Evolutionary conservation across 1,140 invertebrate species (phyloP).

Genomic region (Philaenus spumarius): DNA sequence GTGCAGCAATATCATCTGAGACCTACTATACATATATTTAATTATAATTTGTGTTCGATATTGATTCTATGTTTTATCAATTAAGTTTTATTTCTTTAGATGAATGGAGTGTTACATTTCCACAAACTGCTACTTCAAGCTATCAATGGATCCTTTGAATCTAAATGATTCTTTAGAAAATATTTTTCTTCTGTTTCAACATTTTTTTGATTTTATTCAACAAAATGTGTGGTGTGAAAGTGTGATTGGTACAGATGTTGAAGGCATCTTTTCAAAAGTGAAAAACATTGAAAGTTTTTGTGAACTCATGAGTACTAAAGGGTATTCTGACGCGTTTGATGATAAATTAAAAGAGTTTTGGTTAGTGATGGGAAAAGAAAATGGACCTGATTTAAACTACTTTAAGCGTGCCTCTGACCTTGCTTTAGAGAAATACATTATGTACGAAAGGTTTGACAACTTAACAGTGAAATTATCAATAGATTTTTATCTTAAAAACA

Average conservation of each 20-base stretch:
- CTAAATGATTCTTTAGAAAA: neutral
- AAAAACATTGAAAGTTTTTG: slow-evolving; percentile 43
- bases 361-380: slow-evolving; percentile 27
- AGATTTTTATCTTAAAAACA: neutral
- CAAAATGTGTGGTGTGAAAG: slow-evolving; percentile 32
- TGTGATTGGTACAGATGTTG: slow-evolving; percentile 39
- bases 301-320: slow-evolving; percentile 34
- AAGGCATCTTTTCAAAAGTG: slow-evolving; percentile 42
- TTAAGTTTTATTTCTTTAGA: too few relatives aligned
- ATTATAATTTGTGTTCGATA: too few relatives aligned
- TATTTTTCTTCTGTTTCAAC: slow-evolving; percentile 51
- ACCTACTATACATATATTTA: too few relatives aligned
- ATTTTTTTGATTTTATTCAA: slow-evolving; percentile 6
- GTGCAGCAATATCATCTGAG: too few relatives aligned
- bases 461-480: slow-evolving; percentile 20
- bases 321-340: slow-evolving; percentile 28
- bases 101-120: too few relatives aligned
- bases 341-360: slow-evolving; percentile 31
- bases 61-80: too few relatives aligned
- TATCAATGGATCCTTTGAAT: too few relatives aligned
- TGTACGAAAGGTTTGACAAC: slow-evolving; percentile 26
- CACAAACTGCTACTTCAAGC: too few relatives aligned
- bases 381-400: slow-evolving; percentile 29
- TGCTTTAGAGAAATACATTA: slow-evolving; percentile 36
- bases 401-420: slow-evolving; percentile 35